These are phyloP conservation scores for Galerucella pusilla DNA, from an alignment of 2,888 invertebrate species.

Conservation along the genomic window DNA sequence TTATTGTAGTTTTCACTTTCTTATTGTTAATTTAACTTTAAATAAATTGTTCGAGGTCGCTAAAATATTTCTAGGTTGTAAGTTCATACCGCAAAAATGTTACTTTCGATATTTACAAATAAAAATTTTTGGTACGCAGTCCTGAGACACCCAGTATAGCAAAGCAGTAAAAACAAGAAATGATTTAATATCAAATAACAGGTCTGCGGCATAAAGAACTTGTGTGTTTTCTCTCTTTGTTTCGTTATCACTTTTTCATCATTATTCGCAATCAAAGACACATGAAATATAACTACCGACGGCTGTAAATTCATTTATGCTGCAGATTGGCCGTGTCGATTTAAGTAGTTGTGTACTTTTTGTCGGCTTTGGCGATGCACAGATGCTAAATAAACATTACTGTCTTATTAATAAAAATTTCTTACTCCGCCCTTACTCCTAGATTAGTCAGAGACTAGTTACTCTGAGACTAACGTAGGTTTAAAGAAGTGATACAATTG, in stretches of 20 bases:
- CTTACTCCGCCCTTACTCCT: too few species aligned
- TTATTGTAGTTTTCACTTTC: constrained; percentile 2
- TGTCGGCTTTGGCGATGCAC: background rate
- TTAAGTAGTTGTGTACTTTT: background rate
- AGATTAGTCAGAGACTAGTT: too few species aligned
- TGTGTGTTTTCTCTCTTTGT: background rate
- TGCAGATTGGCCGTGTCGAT: background rate
- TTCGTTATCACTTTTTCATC: constrained; percentile 5
- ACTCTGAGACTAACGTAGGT: too few species aligned
- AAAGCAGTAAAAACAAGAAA: background rate
- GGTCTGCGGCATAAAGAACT: background rate
- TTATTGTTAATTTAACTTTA: background rate
- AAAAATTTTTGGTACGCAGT: too few species aligned
- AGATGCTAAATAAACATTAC: constrained; percentile 1
- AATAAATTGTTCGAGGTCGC: background rate
- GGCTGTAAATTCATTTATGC: constrained; percentile 3
- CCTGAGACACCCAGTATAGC: too few species aligned
- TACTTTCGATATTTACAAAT: too few species aligned
- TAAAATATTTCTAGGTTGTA: background rate
- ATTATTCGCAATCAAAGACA: background rate
- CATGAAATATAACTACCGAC: constrained; percentile 1
- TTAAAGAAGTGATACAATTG: too few species aligned
- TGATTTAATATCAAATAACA: background rate
- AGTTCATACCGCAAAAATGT: too few species aligned
- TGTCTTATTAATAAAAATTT: too few species aligned